These are phyloP conservation scores for Rhinolophus ferrumequinum DNA, from an alignment of 2,113 vertebrate species.

Conservation along the genomic window DNA sequence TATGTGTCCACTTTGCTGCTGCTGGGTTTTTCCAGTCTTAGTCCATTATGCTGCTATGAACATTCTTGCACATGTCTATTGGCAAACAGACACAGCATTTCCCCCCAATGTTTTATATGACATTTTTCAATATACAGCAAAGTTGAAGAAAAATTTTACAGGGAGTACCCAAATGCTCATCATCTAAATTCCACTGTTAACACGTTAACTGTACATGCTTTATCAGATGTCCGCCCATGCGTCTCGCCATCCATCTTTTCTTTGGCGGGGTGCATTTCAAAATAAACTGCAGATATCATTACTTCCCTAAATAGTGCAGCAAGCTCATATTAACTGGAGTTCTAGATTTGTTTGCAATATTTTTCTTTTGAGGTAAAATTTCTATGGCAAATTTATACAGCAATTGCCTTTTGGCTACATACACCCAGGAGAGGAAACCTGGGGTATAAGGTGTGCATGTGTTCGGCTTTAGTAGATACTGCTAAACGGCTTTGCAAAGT, in stretches of 20 bases:
- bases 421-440: neutral
- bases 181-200: too few relatives aligned
- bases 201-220: neutral
- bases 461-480: fast-evolving
- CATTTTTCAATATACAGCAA: neutral
- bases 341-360: neutral
- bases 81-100: fast-evolving
- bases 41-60: too few relatives aligned
- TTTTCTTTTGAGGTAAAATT: neutral
- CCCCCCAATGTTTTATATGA: neutral
- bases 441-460: fast-evolving
- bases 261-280: neutral
- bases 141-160: neutral
- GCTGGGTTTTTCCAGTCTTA: neutral
- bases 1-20: fast-evolving
- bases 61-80: neutral
- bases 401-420: neutral
- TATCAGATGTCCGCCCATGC: fast-evolving
- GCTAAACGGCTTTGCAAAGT: neutral
- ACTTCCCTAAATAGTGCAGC: neutral
- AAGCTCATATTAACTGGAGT: neutral
- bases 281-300: neutral
- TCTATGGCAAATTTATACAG: neutral
- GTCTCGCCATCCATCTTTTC: neutral
- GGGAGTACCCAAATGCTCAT: neutral